Percentiles rank a stretch among this genome's conserved stretches.
These are phyloP conservation scores for Scaptomyza tumidula DNA, from an alignment of 2,888 invertebrate genomes.

Conservation along the genomic window DNA sequence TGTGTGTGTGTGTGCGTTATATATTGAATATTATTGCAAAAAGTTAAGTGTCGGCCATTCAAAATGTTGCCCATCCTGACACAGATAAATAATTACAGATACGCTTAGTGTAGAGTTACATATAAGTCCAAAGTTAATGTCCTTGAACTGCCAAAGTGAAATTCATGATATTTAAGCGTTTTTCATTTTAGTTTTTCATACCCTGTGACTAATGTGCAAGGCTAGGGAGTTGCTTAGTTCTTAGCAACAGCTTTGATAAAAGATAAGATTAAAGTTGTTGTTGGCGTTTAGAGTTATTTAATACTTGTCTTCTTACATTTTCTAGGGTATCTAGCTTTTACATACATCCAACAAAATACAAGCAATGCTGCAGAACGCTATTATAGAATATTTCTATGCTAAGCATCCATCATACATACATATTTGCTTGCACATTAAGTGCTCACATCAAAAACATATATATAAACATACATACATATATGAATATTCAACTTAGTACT, in stretches of 20 bases:
- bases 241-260: not conserved
- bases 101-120: not conserved
- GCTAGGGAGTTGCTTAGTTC: not conserved
- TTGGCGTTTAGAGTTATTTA: too few relatives aligned
- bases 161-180: not conserved
- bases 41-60: slow-evolving; percentile 6
- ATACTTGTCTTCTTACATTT: not conserved
- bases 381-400: slow-evolving; percentile 10
- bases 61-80: not conserved
- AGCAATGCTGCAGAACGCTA: not conserved
- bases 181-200: not conserved
- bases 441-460: slow-evolving; percentile 15
- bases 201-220: not conserved
- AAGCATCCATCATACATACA: slow-evolving; percentile 3
- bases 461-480: not conserved
- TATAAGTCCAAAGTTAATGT: not conserved
- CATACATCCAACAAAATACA: too few relatives aligned
- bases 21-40: slow-evolving; percentile 34
- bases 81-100: not conserved
- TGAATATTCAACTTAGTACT: slow-evolving; percentile 15
- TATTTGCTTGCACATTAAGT: slow-evolving; percentile 13
- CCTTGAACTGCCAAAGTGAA: not conserved
- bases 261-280: too few relatives aligned
- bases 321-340: not conserved
- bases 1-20: slow-evolving; percentile 5